Conservation (phyloP, 2,113 vertebrate species). For the Gadus chalcogrammus region DNA sequence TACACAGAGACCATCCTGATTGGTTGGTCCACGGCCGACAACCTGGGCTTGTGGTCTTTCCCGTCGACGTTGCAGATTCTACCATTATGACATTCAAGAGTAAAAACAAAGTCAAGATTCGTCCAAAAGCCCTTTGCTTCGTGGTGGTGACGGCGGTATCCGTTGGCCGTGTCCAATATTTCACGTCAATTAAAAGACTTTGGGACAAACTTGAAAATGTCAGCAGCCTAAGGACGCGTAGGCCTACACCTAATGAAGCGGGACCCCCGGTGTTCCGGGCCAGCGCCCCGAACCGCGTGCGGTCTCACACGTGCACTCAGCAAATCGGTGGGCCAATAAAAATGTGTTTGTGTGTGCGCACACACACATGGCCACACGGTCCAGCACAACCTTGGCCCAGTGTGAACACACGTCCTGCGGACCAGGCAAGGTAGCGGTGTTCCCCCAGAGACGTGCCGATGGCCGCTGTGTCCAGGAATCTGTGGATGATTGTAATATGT, state of each 20-base stretch:
- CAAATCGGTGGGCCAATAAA: slow-evolving; percentile 67
- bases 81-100: slow-evolving; percentile 5
- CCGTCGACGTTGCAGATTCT: background rate
- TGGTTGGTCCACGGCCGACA: too few species aligned
- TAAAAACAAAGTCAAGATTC: slow-evolving; percentile 21
- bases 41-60: slow-evolving; percentile 1
- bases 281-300: slow-evolving; percentile 46
- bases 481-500: slow-evolving; percentile 59
- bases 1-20: too few species aligned
- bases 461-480: slow-evolving; percentile 29
- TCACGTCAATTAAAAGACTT: slow-evolving; percentile 64
- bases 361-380: too few species aligned
- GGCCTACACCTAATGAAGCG: slow-evolving; percentile 74
- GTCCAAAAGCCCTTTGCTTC: slow-evolving; percentile 16
- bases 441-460: slow-evolving; percentile 54
- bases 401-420: slow-evolving; percentile 32
- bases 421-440: slow-evolving; percentile 58
- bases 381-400: too few species aligned
- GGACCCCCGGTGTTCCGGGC: slow-evolving; percentile 59
- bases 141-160: slow-evolving; percentile 6
- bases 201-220: slow-evolving; percentile 71
- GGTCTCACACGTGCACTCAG: slow-evolving; percentile 53
- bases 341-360: too few species aligned
- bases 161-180: slow-evolving; percentile 53
- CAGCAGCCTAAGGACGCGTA: slow-evolving; percentile 64